Evolutionary conservation across 2,888 invertebrate genomes (phyloP), one percentile per base, ranked within the genome.

Genomic region (Dione vanillae): DNA sequence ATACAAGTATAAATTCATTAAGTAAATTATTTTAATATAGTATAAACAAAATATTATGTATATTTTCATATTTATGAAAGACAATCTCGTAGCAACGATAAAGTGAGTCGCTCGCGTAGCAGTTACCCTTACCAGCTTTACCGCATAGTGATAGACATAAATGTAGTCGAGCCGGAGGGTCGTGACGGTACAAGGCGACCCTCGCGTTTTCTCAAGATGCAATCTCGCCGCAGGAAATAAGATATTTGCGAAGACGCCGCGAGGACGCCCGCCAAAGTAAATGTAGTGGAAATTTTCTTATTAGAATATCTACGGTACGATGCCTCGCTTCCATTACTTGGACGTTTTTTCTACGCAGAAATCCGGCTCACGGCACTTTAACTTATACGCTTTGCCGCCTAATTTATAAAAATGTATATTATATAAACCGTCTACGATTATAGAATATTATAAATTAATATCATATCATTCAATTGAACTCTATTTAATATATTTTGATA

Each of bases 281-380:
- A 93, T 91, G 92, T 94, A 95, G 89, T 94, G 93, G 93, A 93
- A 93, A 93, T 93, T 93, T 93, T 93, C 93, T 92, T 93, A 93
- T 94, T 93, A 93, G 92, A 92, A 92, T 93, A 91, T 92, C 92
- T 87, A 91, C 92, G 93, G 85, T 91, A 90, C 91, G 92, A 89
- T 91, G 92, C 92, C 87, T 91, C 87, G 85, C 83, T 82, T 83
- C 84, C 83, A 87, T 89, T 89, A 86, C 87, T 85, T 79, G 83
- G 78, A 20, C 54, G 65, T 84, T 87, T 91, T 88, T 90, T 78
- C 83, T 87, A 90, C 91, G 88, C 88, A 87, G 91, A 90, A 91
- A 91, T 91, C 84, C 85, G 81, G 75, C 79, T 83, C 78, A 80
- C 80, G 85, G 85, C 83, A 77, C 79, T 79, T 77, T 82, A 83